phyloP scores from a whole-genome alignment of 2,797 vertebrate species.

The Paedocypris micromegethes region DNA sequence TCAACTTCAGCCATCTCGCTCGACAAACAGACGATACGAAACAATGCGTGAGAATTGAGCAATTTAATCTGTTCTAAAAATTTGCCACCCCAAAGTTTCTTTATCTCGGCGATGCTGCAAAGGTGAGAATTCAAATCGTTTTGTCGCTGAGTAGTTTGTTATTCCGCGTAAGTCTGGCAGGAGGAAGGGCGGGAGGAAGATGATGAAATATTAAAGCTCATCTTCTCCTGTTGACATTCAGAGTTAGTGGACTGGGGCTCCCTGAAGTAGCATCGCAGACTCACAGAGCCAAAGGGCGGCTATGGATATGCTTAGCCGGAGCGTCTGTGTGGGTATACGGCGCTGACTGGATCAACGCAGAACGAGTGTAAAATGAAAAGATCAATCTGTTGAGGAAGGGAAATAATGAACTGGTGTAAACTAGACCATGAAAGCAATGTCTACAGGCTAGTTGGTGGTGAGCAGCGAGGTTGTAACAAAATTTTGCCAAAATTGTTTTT shows the following conservation, averaged over 20 bases:
- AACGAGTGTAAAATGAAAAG: conserved; percentile 22
- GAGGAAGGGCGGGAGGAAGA: conserved; percentile 20
- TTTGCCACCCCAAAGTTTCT: neutral
- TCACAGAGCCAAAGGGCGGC: conserved; percentile 36
- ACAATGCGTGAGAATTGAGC: neutral
- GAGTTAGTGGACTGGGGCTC: conserved; percentile 43
- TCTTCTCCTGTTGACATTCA: conserved; percentile 43
- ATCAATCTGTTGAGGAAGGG: conserved; percentile 8
- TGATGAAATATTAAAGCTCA: conserved; percentile 49
- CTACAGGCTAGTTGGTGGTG: neutral
- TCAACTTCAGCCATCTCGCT: conserved; percentile 5
- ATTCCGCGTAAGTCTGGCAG: conserved; percentile 35
- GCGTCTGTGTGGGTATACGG: neutral
- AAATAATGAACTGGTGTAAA: conserved; percentile 9
- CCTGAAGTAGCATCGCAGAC: conserved; percentile 31
- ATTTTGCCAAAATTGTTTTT: no score
- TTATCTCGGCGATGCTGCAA: neutral
- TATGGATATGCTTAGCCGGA: conserved; percentile 24
- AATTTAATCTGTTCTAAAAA: conserved; percentile 43
- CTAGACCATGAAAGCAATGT: neutral
- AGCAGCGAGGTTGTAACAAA: neutral
- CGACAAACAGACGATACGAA: neutral
- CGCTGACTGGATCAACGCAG: conserved; percentile 3
- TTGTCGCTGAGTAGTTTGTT: conserved; percentile 19
- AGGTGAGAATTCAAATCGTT: conserved; percentile 28